phyloP scores from a whole-genome alignment of 2,888 invertebrate species.

The Celastrina argiolus region DNA sequence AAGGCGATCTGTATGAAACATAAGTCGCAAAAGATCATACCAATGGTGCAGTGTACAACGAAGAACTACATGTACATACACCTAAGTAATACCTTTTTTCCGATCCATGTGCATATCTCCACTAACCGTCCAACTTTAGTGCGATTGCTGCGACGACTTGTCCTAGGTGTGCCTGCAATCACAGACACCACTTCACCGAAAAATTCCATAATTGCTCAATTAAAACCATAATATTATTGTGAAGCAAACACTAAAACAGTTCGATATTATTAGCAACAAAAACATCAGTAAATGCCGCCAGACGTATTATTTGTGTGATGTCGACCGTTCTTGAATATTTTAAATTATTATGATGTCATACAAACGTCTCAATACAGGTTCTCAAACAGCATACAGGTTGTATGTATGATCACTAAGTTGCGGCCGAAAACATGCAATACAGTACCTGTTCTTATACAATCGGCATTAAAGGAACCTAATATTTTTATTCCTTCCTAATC shows the following conservation, averaged over 20 bases:
- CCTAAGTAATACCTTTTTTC: constrained; percentile 68
- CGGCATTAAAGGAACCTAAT: too few species aligned
- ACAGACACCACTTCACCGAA: constrained; percentile 25
- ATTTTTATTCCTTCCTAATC: too few species aligned
- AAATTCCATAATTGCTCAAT: not conserved
- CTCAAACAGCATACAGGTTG: not conserved
- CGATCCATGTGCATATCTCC: constrained; percentile 67
- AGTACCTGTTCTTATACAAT: too few species aligned
- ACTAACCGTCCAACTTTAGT: constrained; percentile 56
- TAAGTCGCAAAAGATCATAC: too few species aligned
- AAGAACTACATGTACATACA: not conserved
- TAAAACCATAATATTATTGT: too few species aligned
- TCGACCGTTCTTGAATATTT: not conserved
- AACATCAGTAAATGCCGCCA: not conserved
- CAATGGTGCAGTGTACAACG: not conserved
- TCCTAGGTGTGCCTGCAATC: constrained; percentile 61
- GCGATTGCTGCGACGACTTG: constrained; percentile 46
- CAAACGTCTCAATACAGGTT: constrained; percentile 4
- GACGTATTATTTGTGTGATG: not conserved
- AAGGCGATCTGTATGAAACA: too few species aligned
- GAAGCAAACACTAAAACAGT: too few species aligned
- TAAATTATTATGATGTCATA: not conserved
- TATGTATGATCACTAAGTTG: too few species aligned
- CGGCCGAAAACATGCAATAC: too few species aligned
- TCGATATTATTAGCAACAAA: not conserved